A percentile compares a stretch with the other conserved stretches of the same genome.
Conservation (phyloP, 2,797 vertebrate species). For the Urosaurus nigricauda region DNA sequence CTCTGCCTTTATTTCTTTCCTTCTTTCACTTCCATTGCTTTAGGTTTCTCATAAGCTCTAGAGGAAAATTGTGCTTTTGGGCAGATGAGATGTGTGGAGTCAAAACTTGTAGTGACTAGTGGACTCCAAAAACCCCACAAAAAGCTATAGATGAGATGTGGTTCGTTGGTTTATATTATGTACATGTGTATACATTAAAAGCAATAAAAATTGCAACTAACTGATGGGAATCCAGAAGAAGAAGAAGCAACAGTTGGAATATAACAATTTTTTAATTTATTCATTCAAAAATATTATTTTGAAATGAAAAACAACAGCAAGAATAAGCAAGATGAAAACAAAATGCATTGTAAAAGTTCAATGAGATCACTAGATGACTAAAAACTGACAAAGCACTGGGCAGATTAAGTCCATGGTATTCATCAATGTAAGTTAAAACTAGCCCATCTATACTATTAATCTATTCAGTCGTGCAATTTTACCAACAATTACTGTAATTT, state of each 20-base stretch:
- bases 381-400: not conserved
- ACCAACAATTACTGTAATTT: not conserved
- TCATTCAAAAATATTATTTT: not conserved
- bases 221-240: not conserved
- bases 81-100: not conserved
- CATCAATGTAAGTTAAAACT: not conserved
- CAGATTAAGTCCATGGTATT: not conserved
- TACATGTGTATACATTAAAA: not conserved
- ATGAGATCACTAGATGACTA: not conserved
- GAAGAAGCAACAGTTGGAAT: not conserved
- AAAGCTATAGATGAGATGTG: not conserved
- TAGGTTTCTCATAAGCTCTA: not conserved
- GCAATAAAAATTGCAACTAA: not conserved
- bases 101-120: too few species aligned
- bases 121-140: too few species aligned
- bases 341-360: conserved; percentile 3
- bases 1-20: too few species aligned
- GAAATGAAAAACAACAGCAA: not conserved
- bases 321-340: not conserved
- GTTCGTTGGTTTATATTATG: not conserved
- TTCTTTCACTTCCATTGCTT: not conserved
- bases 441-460: not conserved
- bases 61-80: not conserved
- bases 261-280: not conserved
- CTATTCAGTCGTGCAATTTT: not conserved